A percentile compares a stretch with the other conserved stretches of the same genome.
phyloP scores from a whole-genome alignment of 2,888 invertebrate genomes.

The Eubasilissa splendida region DNA sequence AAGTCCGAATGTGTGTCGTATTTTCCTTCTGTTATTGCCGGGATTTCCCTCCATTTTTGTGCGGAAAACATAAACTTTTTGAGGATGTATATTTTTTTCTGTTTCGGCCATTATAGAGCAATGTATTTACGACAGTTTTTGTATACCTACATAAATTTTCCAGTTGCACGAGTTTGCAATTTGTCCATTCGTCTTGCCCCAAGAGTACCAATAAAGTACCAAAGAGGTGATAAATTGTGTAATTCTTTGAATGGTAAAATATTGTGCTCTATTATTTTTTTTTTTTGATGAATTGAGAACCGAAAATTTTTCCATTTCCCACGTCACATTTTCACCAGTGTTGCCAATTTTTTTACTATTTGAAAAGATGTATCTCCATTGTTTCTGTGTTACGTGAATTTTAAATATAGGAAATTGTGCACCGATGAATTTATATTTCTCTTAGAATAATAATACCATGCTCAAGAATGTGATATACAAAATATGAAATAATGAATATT shows the following conservation, averaged over 20 bases:
- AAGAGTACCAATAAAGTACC: background rate
- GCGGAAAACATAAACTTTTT: slow-evolving; percentile 48
- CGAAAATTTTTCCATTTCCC: background rate
- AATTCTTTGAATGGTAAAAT: background rate
- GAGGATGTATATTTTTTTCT: slow-evolving; percentile 26
- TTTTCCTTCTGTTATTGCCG: slow-evolving; percentile 44
- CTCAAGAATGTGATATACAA: too few species aligned
- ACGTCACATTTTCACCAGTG: background rate
- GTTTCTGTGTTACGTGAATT: too few species aligned
- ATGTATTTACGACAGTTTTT: slow-evolving; percentile 24
- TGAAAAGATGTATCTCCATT: too few species aligned
- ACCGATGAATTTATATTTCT: too few species aligned
- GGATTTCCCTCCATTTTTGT: slow-evolving; percentile 44
- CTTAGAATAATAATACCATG: too few species aligned
- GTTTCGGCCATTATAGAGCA: slow-evolving; percentile 20
- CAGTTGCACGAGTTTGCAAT: slow-evolving; percentile 2
- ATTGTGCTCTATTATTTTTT: background rate
- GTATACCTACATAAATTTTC: slow-evolving; percentile 21
- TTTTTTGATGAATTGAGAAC: background rate
- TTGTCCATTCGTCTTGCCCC: background rate
- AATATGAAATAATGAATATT: too few species aligned
- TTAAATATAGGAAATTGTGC: too few species aligned
- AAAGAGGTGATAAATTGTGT: background rate
- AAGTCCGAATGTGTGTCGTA: slow-evolving; percentile 45
- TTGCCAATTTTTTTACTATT: too few species aligned